Percentiles rank a stretch among this genome's conserved stretches.
These are phyloP conservation scores for Anguilla obscura DNA, from an alignment of 2,797 vertebrate species.

Conservation along the genomic window DNA sequence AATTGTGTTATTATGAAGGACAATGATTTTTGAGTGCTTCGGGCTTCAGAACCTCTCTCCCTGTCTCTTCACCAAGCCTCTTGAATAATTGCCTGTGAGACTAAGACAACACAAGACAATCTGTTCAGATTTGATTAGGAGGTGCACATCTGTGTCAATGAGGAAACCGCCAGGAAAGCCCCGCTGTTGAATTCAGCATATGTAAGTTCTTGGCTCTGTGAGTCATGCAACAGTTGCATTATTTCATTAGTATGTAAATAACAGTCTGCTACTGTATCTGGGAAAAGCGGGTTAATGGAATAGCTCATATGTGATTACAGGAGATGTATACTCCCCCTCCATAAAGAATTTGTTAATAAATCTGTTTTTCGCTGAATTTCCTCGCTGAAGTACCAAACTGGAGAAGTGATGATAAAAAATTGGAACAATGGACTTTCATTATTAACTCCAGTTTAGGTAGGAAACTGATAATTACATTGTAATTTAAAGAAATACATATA, in stretches of 20 bases:
- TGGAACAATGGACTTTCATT: neutral
- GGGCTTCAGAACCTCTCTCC: conserved; percentile 2
- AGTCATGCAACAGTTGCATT: neutral
- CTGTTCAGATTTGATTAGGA: conserved; percentile 33
- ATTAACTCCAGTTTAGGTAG: neutral
- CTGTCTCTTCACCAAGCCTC: neutral
- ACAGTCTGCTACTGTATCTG: neutral
- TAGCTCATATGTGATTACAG: conserved; percentile 5
- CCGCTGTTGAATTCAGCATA: neutral
- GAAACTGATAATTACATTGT: neutral
- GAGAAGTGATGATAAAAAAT: neutral
- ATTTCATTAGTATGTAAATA: conserved; percentile 25
- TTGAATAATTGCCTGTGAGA: conserved; percentile 24
- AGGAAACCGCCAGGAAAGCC: neutral
- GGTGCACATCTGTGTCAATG: conserved; percentile 27
- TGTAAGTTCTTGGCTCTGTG: neutral
- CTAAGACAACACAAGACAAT: conserved; percentile 28
- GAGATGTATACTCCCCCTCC: neutral
- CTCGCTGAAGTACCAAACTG: neutral
- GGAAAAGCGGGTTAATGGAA: neutral
- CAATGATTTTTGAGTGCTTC: conserved; percentile 1
- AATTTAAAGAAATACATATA: neutral
- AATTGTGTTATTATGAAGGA: neutral
- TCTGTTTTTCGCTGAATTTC: neutral
- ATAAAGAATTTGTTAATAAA: neutral